These are phyloP conservation scores for Habroteleia sp. DNA, from an alignment of 2,888 invertebrate species.

Conservation along the genomic window DNA sequence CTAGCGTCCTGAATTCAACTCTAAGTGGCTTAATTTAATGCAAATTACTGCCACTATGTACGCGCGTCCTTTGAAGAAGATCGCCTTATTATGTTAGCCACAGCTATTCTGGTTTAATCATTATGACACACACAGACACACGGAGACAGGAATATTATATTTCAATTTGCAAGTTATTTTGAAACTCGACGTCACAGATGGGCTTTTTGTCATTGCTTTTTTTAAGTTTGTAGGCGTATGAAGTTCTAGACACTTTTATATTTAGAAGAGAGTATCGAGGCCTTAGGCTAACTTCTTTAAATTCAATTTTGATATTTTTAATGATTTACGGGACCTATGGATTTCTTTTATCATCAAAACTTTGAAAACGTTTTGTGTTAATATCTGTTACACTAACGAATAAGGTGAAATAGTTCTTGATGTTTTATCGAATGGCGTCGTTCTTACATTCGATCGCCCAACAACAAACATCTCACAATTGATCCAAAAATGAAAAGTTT, in stretches of 20 bases:
- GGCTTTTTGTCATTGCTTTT: not conserved
- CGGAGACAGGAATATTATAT: slow-evolving; percentile 38
- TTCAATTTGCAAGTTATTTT: slow-evolving; percentile 35
- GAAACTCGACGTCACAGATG: not conserved
- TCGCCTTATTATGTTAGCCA: slow-evolving; percentile 46
- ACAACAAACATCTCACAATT: too few relatives aligned
- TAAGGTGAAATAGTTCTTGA: too few relatives aligned
- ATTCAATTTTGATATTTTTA: too few relatives aligned
- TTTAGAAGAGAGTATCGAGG: not conserved
- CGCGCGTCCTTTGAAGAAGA: slow-evolving; percentile 43
- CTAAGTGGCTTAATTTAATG: slow-evolving; percentile 41
- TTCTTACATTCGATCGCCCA: too few relatives aligned
- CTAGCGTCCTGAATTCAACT: slow-evolving; percentile 24
- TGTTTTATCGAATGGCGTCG: too few relatives aligned
- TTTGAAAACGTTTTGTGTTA: too few relatives aligned
- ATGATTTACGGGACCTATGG: too few relatives aligned
- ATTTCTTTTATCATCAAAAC: too few relatives aligned
- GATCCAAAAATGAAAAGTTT: too few relatives aligned
- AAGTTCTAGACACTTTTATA: not conserved
- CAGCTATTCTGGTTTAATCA: slow-evolving; percentile 29
- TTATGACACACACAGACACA: slow-evolving; percentile 26
- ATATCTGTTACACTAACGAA: too few relatives aligned
- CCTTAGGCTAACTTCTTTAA: not conserved
- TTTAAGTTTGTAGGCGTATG: not conserved
- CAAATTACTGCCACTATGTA: slow-evolving; percentile 44